phyloP scores from a whole-genome alignment of 2,888 invertebrate species.

The Coenonympha glycerion region DNA sequence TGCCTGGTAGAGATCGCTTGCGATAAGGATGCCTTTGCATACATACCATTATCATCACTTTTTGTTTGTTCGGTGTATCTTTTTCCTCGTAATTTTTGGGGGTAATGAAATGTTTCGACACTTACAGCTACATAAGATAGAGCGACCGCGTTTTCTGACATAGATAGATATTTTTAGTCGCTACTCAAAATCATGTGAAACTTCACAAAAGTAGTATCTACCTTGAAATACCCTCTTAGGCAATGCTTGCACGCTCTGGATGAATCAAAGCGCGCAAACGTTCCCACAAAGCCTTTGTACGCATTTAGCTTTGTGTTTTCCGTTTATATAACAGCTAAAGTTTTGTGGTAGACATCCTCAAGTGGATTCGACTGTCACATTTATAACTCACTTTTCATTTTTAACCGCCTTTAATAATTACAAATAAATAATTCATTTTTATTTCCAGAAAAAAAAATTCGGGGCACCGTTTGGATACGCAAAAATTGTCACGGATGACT shows the following conservation, averaged over 20 bases:
- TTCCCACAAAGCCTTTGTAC: conserved; percentile 11
- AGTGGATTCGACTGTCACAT: conserved; percentile 1
- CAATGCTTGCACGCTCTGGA: conserved; percentile 5
- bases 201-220: neutral
- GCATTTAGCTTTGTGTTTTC: conserved; percentile 12
- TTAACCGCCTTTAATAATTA: no score
- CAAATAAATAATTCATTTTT: no score
- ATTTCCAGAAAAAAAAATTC: no score
- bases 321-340: conserved; percentile 3
- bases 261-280: conserved; percentile 13
- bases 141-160: neutral
- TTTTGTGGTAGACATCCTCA: neutral
- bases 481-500: no score
- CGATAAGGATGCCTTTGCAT: no score
- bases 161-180: no score
- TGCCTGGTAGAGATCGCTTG: no score
- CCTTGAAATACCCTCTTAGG: conserved; percentile 1
- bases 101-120: neutral
- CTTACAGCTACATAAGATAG: neutral
- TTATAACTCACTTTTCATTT: no score
- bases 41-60: no score
- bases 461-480: no score
- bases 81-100: no score
- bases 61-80: no score
- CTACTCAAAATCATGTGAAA: neutral